Conservation (phyloP, 2,797 vertebrate genomes). For the Poeciliopsis turneri region DNA sequence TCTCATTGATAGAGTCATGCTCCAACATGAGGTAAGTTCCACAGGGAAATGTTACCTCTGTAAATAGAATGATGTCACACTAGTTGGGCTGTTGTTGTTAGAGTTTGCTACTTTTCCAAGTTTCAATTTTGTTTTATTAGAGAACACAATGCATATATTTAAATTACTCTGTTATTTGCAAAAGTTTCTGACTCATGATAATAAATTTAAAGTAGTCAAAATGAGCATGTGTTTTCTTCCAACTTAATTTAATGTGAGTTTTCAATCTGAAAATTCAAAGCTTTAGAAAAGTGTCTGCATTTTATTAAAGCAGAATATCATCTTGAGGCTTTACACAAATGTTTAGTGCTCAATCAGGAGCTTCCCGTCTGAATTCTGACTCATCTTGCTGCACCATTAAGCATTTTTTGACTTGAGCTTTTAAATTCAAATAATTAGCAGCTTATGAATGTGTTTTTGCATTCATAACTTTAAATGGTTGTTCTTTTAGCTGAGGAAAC, state of each 20-base stretch:
- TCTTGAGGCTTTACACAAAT: background rate
- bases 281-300: background rate
- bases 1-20: conserved; percentile 96
- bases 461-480: conserved; percentile 22
- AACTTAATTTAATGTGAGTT: background rate
- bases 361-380: background rate
- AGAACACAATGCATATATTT: background rate
- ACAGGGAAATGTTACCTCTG: background rate
- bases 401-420: background rate
- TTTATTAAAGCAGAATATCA: background rate
- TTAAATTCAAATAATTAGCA: background rate
- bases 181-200: background rate
- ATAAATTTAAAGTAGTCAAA: background rate
- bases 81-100: background rate
- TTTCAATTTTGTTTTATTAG: background rate
- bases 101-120: background rate
- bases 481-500: conserved; percentile 85
- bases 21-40: conserved; percentile 92
- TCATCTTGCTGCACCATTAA: background rate
- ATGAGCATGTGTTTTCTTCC: background rate
- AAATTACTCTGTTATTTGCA: background rate
- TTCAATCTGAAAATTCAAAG: background rate
- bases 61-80: background rate
- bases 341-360: background rate
- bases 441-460: background rate